phyloP scores from a whole-genome alignment of 2,113 vertebrate genomes.

The Maccullochella peelii region DNA sequence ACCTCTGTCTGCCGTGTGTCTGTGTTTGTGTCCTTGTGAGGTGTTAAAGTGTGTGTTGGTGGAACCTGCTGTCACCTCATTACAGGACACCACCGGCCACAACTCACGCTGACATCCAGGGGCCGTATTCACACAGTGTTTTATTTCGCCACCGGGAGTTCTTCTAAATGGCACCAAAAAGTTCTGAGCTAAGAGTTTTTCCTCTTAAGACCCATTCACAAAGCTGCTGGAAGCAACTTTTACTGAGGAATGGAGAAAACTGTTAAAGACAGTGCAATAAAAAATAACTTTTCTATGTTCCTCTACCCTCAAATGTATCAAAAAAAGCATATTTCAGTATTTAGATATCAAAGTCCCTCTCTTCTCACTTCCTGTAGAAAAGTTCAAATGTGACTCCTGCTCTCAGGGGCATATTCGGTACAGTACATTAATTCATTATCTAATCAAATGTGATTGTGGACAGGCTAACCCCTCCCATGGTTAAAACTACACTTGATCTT shows the following conservation, averaged over 20 bases:
- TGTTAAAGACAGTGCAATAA: conserved; percentile 22
- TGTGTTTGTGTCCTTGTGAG: conserved; percentile 38
- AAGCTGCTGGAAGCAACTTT: conserved; percentile 44
- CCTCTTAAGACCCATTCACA: conserved; percentile 27
- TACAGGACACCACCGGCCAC: conserved; percentile 61
- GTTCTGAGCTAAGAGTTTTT: conserved; percentile 52
- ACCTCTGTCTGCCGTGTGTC: conserved; percentile 49
- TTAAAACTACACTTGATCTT: background rate
- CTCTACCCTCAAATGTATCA: background rate
- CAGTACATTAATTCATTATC: background rate
- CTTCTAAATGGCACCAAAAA: conserved; percentile 56
- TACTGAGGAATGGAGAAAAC: conserved; percentile 25
- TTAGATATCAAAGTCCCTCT: background rate
- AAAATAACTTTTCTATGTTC: background rate
- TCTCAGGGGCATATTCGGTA: background rate
- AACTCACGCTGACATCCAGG: conserved; percentile 67
- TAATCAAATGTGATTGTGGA: background rate
- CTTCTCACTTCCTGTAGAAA: background rate
- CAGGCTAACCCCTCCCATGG: background rate
- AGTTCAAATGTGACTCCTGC: background rate
- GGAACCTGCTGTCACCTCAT: conserved; percentile 73
- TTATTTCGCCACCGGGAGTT: conserved; percentile 65
- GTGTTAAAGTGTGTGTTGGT: conserved; percentile 53
- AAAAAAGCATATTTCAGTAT: background rate
- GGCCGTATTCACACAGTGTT: conserved; percentile 51